A percentile compares a stretch with the other conserved stretches of the same genome.
Evolutionary conservation across 2,797 vertebrate genomes (phyloP).

Genomic region (Simalia tracyae): DNA sequence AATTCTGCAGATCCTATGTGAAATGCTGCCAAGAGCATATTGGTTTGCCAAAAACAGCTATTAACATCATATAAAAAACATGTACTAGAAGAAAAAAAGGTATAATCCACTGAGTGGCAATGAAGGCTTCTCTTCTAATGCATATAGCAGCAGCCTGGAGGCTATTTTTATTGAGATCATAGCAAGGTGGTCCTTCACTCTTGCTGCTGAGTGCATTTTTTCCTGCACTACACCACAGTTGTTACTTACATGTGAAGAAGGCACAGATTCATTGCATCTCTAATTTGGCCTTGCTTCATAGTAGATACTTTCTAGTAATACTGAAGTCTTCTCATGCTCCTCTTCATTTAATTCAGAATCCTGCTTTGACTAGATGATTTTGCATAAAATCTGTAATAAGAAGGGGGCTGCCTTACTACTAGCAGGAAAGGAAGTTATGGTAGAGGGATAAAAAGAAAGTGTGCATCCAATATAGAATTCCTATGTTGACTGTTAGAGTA

Average conservation of each 20-base stretch:
- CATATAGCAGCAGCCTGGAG: background rate
- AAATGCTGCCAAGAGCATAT: background rate
- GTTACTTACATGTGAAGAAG: background rate
- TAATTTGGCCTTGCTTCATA: background rate
- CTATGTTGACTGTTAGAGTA: background rate
- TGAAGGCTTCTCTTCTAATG: background rate
- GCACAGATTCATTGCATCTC: background rate
- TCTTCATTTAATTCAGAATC: background rate
- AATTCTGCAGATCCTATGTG: conserved; percentile 21
- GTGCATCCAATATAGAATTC: background rate
- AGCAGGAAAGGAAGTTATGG: background rate
- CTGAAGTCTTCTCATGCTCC: background rate
- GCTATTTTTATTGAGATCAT: background rate
- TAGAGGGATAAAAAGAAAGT: background rate
- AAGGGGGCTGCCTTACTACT: background rate
- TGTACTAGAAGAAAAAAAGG: background rate
- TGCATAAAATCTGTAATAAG: background rate
- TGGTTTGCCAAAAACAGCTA: conserved; percentile 12
- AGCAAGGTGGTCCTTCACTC: background rate
- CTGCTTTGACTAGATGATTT: background rate
- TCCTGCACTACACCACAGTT: background rate
- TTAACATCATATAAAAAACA: background rate
- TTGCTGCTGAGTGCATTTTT: background rate
- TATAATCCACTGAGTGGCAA: background rate
- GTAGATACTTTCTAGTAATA: background rate